Base-by-base conservation (phyloP, 2,113 vertebrate genomes). In the Seriola quinqueradiata region DNA sequence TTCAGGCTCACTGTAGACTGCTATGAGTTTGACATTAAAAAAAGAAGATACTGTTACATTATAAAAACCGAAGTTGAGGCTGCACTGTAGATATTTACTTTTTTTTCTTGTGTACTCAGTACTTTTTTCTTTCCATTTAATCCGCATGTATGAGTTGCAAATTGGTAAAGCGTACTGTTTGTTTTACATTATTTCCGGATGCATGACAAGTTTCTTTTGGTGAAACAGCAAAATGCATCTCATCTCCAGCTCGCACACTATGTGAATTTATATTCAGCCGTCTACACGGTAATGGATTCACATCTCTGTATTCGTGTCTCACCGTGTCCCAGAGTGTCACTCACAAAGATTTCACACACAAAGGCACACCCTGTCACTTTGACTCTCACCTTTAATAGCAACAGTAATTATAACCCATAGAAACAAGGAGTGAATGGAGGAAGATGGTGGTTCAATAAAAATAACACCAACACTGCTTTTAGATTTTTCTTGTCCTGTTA, bases 181-280 rank as follows among this genome's bases (percentile, higher is more conserved):
- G 13, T 61, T 68, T 46, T 11, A 38, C 42, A 61, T 78, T 4
- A 23, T 42, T 44, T 57, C 7, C 34, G n/a, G 14, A 60, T 52
- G 36, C 42, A n/a, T 17, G 61, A 67, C 23, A 42, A 77, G 52
- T 44, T 71, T 71, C 40, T 55, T 25, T 54, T 34, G 21, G 44
- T 38, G 44, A 61, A 68, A 54, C 3, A 50, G 12, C 3, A 55
- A 70, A 64, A 64, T 58, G 5, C 17, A 46, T 61, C 46, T 63
- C 3, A 58, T 74, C 58, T 79, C n/a, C 32, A 50, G 25, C 38
- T 63, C 16, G n/a, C 23, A 16, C 40, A 16, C 38, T n/a, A 2
- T 12, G 14, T 25, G 16, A 57, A 63, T 68, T 79, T 40, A 57
- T 75, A 79, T 70, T 28, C 50, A 57, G 21, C 64, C n/a, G 34